A percentile compares a stretch with the other conserved stretches of the same genome.
phyloP scores from a whole-genome alignment of 2,888 invertebrate genomes.

The Hemaris fuciformis region DNA sequence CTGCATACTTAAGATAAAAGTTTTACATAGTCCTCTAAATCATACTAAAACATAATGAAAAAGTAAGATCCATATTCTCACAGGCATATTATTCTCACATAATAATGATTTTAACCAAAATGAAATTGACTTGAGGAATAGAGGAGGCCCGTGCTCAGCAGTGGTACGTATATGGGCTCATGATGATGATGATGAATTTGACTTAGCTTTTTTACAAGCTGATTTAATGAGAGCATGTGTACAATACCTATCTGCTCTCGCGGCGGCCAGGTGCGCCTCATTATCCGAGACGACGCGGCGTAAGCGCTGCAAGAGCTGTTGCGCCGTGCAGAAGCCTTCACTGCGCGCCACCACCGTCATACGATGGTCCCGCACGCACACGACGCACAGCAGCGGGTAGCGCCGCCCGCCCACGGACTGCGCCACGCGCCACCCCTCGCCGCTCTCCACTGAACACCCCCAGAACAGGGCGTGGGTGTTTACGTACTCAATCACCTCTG shows the following conservation, averaged over 20 bases:
- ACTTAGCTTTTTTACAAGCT: no score
- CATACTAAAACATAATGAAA: no score
- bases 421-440: slow-evolving; percentile 96
- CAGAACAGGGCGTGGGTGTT: slow-evolving; percentile 94
- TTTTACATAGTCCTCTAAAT: no score
- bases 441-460: slow-evolving; percentile 94
- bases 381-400: slow-evolving; percentile 92
- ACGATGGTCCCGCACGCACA: slow-evolving; percentile 93
- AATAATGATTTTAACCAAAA: no score
- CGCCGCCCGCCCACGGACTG: slow-evolving; percentile 91
- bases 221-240: background rate
- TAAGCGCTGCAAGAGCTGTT: slow-evolving; percentile 87
- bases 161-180: no score
- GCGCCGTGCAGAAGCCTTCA: slow-evolving; percentile 90
- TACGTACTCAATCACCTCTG: slow-evolving; percentile 89
- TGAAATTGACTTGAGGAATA: no score
- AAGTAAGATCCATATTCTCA: no score
- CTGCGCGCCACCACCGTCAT: slow-evolving; percentile 97
- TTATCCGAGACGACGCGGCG: slow-evolving; percentile 91
- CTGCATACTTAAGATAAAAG: no score
- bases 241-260: slow-evolving; percentile 89
- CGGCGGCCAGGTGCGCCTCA: slow-evolving; percentile 92
- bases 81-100: no score
- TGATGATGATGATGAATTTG: no score
- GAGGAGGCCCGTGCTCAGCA: no score